A percentile compares a stretch with the other conserved stretches of the same genome.
Evolutionary conservation across 2,888 invertebrate genomes (phyloP).

Genomic region (Bugulina stolonifera): DNA sequence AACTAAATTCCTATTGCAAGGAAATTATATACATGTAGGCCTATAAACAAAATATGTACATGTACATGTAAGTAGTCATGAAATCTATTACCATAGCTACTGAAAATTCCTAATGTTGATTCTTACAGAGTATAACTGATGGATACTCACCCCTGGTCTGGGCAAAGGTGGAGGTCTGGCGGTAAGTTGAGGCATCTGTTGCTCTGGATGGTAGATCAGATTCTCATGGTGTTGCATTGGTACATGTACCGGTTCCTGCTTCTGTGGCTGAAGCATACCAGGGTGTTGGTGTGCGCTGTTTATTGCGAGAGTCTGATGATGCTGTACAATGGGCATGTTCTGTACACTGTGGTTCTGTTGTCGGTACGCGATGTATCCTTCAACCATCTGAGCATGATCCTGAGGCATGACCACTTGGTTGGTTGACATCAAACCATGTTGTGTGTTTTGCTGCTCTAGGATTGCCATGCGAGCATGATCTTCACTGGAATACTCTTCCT

Average conservation of each 20-base stretch:
- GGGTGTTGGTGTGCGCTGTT: conserved; percentile 28
- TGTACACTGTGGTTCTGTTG: conserved; percentile 28
- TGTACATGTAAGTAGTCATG: too few species aligned
- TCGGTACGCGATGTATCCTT: conserved; percentile 1
- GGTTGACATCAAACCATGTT: background rate
- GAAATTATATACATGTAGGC: too few species aligned
- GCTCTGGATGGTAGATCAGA: conserved; percentile 16
- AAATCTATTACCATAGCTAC: too few species aligned
- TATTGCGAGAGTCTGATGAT: background rate
- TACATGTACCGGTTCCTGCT: conserved; percentile 17
- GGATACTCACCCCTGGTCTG: conserved; percentile 4
- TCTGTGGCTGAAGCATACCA: conserved; percentile 17
- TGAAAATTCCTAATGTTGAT: too few species aligned
- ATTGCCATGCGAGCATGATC: conserved; percentile 17
- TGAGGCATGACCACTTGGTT: conserved; percentile 19
- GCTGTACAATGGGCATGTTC: conserved; percentile 17
- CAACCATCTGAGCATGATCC: conserved; percentile 7
- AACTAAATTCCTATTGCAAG: too few species aligned
- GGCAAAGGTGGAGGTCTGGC: conserved; percentile 16
- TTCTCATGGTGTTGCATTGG: conserved; percentile 22
- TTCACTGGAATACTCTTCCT: background rate
- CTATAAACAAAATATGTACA: too few species aligned
- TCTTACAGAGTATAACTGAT: background rate
- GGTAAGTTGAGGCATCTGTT: conserved; percentile 21
- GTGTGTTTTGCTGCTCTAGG: conserved; percentile 10